These are phyloP conservation scores for Anagrus nilaparvatae DNA, from an alignment of 1,140 invertebrate species.

Conservation along the genomic window DNA sequence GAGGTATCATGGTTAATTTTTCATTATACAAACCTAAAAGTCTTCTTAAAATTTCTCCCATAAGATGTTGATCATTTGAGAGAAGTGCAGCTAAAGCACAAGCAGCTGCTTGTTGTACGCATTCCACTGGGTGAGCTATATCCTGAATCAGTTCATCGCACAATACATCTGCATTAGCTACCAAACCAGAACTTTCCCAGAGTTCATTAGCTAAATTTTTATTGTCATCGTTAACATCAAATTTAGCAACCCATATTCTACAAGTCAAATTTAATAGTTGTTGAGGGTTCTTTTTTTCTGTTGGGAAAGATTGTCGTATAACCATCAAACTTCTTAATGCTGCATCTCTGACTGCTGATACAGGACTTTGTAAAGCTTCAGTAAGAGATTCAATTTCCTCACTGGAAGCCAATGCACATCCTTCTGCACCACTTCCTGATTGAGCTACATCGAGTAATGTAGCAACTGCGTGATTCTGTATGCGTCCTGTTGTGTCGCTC, in stretches of 20 bases:
- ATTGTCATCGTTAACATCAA: slow-evolving; percentile 61
- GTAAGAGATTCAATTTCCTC: slow-evolving; percentile 72
- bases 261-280: slow-evolving; percentile 53
- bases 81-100: slow-evolving; percentile 63
- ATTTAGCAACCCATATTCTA: slow-evolving; percentile 68
- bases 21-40: slow-evolving; percentile 69
- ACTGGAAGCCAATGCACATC: slow-evolving; percentile 49
- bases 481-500: slow-evolving; percentile 52
- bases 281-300: slow-evolving; percentile 48
- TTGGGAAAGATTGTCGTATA: slow-evolving; percentile 54
- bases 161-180: slow-evolving; percentile 45
- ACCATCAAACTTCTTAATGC: slow-evolving; percentile 62
- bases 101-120: slow-evolving; percentile 69
- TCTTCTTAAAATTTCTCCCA: slow-evolving; percentile 49
- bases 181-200: slow-evolving; percentile 48
- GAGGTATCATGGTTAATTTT: slow-evolving; percentile 69
- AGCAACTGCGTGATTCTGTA: slow-evolving; percentile 66
- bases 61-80: slow-evolving; percentile 41
- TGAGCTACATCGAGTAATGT: slow-evolving; percentile 67
- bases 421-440: slow-evolving; percentile 53
- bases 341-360: slow-evolving; percentile 66
- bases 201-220: slow-evolving; percentile 56
- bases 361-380: slow-evolving; percentile 61
- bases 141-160: slow-evolving; percentile 60
- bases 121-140: slow-evolving; percentile 66